Evolutionary conservation across 2,888 invertebrate genomes (phyloP), one percentile per base, ranked within the genome.

Genomic region (Nemoura dubitans): DNA sequence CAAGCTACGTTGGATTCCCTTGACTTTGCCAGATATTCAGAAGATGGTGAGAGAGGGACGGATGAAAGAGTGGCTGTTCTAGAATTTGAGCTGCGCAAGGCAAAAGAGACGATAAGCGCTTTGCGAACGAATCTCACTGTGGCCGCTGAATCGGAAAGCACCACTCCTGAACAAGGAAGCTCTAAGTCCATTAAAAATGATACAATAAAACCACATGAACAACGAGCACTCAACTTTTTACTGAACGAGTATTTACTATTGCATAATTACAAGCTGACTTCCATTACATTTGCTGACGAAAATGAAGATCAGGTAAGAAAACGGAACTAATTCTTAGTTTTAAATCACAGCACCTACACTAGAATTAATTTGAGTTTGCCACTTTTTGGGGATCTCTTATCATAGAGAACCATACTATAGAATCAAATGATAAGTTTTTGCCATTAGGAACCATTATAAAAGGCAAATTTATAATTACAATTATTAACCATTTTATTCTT

Each of bases 271-370:
- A 97, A 97, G 91, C 92, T 97, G 28, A 97, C 97, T 1, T 96
- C 97, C 0, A 97, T 97, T 88, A 97, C 97, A 83, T 97, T 97
- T 92, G 95, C 97, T 76, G 97, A 97, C 93, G 97, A 97, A 93
- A 97, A 97, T 93, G 96, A 96, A 90, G 94, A 96, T 91, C 97
- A 97, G 93, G 96, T 95, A 90, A 87, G 89, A 76, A 5, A 76
- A 76, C 21, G 5, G 76, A 21, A 76, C 21, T 76, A 36, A 36
- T 36, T 36, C 3, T 36, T n/a, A n/a, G n/a, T n/a, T n/a, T n/a
- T n/a, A n/a, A n/a, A n/a, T n/a, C n/a, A n/a, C n/a, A n/a, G n/a
- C n/a, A n/a, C n/a, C n/a, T n/a, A n/a, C n/a, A n/a, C n/a, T n/a
- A n/a, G n/a, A n/a, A n/a, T n/a, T n/a, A n/a, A n/a, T n/a, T n/a